A percentile compares a stretch with the other conserved stretches of the same genome.
These are phyloP conservation scores for Silurus glanis DNA, from an alignment of 2,113 vertebrate genomes.

Conservation along the genomic window DNA sequence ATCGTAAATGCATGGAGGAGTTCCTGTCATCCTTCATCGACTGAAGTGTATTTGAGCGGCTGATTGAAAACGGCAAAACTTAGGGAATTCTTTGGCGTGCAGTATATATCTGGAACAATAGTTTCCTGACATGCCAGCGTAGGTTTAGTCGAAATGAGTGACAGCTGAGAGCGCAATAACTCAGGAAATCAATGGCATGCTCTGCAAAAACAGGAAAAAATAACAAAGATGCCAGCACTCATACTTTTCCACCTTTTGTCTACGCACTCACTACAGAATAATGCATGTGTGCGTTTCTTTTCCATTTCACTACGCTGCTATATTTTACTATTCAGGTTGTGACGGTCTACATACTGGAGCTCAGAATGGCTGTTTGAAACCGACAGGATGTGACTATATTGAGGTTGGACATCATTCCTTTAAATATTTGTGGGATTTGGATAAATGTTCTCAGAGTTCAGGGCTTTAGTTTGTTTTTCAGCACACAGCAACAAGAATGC, in stretches of 20 bases:
- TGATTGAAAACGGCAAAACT: constrained; percentile 29
- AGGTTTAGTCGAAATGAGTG: constrained; percentile 57
- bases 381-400: not conserved
- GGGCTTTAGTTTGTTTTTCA: not conserved
- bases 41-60: not conserved
- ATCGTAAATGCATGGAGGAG: not conserved
- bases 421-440: constrained; percentile 5
- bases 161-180: constrained; percentile 54
- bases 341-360: not conserved
- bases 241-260: constrained; percentile 36
- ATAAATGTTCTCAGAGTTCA: not conserved
- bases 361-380: not conserved
- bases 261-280: constrained; percentile 14
- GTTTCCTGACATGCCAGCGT: constrained; percentile 46
- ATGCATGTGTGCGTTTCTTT: constrained; percentile 26
- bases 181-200: constrained; percentile 52
- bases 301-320: not conserved
- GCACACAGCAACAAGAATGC: not conserved
- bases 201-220: constrained; percentile 62
- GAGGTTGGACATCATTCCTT: not conserved
- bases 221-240: constrained; percentile 20
- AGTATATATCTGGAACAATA: constrained; percentile 44
- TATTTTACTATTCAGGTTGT: constrained; percentile 8
- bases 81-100: constrained; percentile 33
- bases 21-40: constrained; percentile 34